Evolutionary conservation across 1,140 invertebrate genomes (phyloP).

Genomic region (Ephestia elutella): DNA sequence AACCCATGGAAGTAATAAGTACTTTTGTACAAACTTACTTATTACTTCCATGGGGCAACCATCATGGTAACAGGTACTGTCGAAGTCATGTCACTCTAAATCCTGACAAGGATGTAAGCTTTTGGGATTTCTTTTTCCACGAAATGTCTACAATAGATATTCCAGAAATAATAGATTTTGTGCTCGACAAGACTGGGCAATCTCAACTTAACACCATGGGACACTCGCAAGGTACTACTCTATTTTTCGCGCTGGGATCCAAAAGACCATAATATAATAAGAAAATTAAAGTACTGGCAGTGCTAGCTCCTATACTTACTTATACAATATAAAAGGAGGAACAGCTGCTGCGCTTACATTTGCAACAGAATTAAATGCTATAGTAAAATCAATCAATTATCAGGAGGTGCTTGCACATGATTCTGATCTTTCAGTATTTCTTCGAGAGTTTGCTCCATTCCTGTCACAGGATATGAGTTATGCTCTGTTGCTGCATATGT

Average conservation of each 20-base stretch:
- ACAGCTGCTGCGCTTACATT: slow-evolving; percentile 15
- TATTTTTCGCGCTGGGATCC: slow-evolving; percentile 75
- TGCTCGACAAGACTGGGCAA: too few relatives aligned
- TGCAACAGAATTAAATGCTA: too few relatives aligned
- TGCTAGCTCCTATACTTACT: slow-evolving; percentile 76
- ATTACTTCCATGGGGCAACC: too few relatives aligned
- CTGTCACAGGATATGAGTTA: background rate
- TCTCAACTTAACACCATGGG: slow-evolving; percentile 65
- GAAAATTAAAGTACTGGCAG: slow-evolving; percentile 1
- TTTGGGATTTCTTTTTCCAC: slow-evolving; percentile 75
- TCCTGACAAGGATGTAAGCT: slow-evolving; percentile 44
- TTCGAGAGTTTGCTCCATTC: background rate
- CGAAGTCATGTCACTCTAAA: slow-evolving; percentile 45
- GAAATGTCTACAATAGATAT: slow-evolving; percentile 76
- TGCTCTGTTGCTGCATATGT: background rate
- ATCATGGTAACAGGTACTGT: too few relatives aligned
- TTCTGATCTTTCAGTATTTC: too few relatives aligned
- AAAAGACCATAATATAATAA: slow-evolving; percentile 74
- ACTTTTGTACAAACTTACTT: too few relatives aligned
- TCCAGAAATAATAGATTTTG: too few relatives aligned
- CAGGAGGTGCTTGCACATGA: too few relatives aligned
- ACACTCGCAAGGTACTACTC: slow-evolving; percentile 67
- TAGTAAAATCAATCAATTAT: too few relatives aligned
- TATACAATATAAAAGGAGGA: slow-evolving; percentile 28
- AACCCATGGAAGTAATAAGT: too few relatives aligned